A percentile compares a stretch with the other conserved stretches of the same genome.
phyloP scores from a whole-genome alignment of 2,113 vertebrate species.

The Tupaia tana region DNA sequence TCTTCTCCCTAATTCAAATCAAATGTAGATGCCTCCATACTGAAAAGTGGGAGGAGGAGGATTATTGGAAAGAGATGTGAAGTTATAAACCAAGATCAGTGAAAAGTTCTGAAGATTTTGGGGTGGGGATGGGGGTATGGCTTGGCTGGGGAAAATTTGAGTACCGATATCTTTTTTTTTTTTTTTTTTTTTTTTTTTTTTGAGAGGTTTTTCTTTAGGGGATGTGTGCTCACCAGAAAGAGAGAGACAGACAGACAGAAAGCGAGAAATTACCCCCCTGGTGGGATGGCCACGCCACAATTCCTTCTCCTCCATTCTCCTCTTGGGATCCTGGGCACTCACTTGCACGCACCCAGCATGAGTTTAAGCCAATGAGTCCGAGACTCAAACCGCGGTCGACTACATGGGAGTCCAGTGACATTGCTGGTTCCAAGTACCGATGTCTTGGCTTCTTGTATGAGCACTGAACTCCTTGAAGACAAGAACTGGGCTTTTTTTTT shows the following conservation, averaged over 20 bases:
- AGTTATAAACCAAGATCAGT: neutral
- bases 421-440: no score
- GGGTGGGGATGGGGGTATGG: neutral
- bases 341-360: no score
- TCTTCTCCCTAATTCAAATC: neutral
- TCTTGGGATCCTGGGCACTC: no score
- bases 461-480: neutral
- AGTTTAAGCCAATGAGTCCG: no score
- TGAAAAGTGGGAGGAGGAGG: rapidly evolving
- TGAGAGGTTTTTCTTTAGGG: no score
- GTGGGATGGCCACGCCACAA: no score
- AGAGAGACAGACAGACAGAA: no score
- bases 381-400: no score
- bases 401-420: no score
- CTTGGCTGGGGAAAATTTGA: neutral
- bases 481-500: neutral
- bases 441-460: neutral
- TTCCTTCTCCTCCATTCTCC: no score
- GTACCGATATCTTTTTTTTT: neutral
- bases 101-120: neutral
- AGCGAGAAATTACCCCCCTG: no score
- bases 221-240: no score
- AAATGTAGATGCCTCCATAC: neutral
- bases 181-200: neutral
- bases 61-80: neutral